Evolutionary conservation across 2,888 invertebrate species (phyloP).

Genomic region (Dorcus parallelipipedus): DNA sequence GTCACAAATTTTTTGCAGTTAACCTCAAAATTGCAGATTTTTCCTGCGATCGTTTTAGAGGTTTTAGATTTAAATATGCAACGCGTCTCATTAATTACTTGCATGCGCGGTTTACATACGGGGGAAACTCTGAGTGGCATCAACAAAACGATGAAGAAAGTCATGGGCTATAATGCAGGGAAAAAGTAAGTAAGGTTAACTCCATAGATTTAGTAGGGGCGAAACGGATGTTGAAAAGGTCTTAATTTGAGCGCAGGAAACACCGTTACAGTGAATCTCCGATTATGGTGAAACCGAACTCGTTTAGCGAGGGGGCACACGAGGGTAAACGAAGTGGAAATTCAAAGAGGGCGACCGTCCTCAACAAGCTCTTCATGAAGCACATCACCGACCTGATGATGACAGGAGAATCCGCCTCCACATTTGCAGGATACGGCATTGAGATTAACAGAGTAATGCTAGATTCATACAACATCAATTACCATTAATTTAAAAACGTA

Average conservation of each 20-base stretch:
- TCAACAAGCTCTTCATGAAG: constrained; percentile 80
- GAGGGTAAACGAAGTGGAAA: constrained; percentile 55
- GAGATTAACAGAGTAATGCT: constrained; percentile 65
- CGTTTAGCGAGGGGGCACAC: constrained; percentile 45
- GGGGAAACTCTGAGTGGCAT: too few species aligned
- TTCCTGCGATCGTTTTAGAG: too few species aligned
- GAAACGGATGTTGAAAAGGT: background rate
- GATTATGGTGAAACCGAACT: constrained; percentile 29
- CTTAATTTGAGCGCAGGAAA: constrained; percentile 28
- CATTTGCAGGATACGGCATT: constrained; percentile 63
- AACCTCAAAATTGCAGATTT: too few species aligned
- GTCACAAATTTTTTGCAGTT: too few species aligned
- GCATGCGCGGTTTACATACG: too few species aligned
- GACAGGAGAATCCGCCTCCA: constrained; percentile 62
- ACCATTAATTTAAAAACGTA: too few species aligned
- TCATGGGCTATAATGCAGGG: background rate
- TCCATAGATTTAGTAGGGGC: background rate
- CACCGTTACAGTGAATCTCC: constrained; percentile 35
- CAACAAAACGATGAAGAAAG: background rate
- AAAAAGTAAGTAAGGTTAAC: constrained; percentile 4
- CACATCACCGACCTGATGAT: constrained; percentile 76
- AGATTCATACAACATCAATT: too few species aligned
- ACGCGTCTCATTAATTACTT: too few species aligned
- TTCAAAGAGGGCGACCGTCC: constrained; percentile 59
- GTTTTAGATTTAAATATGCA: too few species aligned